These are phyloP conservation scores for Poecile montanus DNA, from an alignment of 2,797 vertebrate genomes.

Conservation along the genomic window DNA sequence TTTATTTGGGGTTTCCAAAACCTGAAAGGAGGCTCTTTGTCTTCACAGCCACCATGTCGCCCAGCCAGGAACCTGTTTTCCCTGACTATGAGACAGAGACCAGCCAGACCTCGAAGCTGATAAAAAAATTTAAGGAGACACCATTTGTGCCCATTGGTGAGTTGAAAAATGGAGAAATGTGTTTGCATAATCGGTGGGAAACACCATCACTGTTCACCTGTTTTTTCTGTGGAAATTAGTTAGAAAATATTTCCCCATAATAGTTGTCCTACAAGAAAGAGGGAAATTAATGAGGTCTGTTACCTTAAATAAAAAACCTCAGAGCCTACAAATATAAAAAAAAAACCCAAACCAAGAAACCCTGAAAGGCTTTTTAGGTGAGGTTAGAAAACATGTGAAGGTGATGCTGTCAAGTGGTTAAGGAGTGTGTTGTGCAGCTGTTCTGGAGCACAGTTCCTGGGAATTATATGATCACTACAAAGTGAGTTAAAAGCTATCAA, in stretches of 20 bases:
- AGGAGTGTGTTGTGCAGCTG: not conserved
- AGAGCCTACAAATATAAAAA: not conserved
- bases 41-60: constrained; percentile 79
- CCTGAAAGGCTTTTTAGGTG: not conserved
- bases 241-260: not conserved
- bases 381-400: not conserved
- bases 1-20: not conserved
- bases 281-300: not conserved
- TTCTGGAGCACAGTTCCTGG: not conserved
- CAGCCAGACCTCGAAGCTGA: constrained; percentile 83
- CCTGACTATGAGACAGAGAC: constrained; percentile 74
- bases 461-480: rapidly evolving
- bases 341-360: rapidly evolving
- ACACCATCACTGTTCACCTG: not conserved
- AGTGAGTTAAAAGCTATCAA: not conserved
- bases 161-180: constrained; percentile 10
- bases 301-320: not conserved
- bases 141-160: constrained; percentile 91
- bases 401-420: not conserved
- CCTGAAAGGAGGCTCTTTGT: not conserved
- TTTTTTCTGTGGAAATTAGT: not conserved
- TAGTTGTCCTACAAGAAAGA: not conserved
- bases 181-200: rapidly evolving
- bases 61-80: constrained; percentile 43
- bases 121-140: constrained; percentile 88